phyloP scores from a whole-genome alignment of 2,113 vertebrate species.

The Dipodomys ordii region DNA sequence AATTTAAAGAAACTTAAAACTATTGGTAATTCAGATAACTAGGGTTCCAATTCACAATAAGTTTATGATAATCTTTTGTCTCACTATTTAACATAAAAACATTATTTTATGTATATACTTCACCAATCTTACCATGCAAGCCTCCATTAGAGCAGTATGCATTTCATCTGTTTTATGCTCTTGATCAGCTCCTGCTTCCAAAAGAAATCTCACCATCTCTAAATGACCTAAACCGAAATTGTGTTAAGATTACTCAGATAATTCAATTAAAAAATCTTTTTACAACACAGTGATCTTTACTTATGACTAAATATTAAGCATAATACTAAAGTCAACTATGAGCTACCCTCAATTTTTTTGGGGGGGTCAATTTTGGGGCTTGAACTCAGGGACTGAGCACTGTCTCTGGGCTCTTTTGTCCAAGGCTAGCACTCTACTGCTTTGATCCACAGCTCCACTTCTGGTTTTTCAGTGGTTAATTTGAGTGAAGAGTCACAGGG shows the following conservation, averaged over 20 bases:
- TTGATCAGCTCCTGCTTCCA: constrained; percentile 99
- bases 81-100: background rate
- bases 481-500: no score
- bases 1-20: no score
- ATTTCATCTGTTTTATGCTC: constrained; percentile 99
- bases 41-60: background rate
- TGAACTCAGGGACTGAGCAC: no score
- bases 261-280: background rate
- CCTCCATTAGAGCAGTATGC: constrained; percentile 99
- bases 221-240: constrained; percentile 91
- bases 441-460: no score
- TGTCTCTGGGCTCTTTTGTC: no score
- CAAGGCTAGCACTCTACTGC: no score
- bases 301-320: constrained; percentile 35
- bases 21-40: background rate
- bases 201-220: constrained; percentile 99
- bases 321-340: constrained; percentile 21
- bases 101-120: background rate
- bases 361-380: no score
- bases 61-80: background rate
- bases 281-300: background rate
- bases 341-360: background rate
- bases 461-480: no score
- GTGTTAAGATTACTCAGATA: constrained; percentile 28
- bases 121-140: constrained; percentile 95